Conservation (phyloP, 2,888 invertebrate genomes). For the Stramonita haemastoma region DNA sequence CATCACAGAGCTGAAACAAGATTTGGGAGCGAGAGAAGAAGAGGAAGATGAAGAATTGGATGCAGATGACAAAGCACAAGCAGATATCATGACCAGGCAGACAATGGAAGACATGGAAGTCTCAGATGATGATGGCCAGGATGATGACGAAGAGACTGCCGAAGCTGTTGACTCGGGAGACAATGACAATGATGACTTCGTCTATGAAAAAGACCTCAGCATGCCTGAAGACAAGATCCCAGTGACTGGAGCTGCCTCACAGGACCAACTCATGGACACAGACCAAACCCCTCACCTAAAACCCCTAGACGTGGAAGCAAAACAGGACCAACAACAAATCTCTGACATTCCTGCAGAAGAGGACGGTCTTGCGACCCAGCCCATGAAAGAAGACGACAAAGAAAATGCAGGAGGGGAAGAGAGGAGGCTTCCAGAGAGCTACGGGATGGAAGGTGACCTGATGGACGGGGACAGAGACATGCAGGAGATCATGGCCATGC, state of each 20-base stretch:
- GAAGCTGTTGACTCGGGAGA: slow-evolving; percentile 42
- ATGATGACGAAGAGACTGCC: slow-evolving; percentile 44
- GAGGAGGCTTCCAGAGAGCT: slow-evolving; percentile 42
- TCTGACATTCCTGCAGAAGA: slow-evolving; percentile 57
- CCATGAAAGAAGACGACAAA: not conserved
- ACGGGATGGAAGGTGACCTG: slow-evolving; percentile 55
- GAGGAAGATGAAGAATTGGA: slow-evolving; percentile 53
- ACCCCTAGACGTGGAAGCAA: not conserved
- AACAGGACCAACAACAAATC: slow-evolving; percentile 47
- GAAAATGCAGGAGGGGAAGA: not conserved
- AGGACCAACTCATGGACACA: not conserved
- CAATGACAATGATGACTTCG: slow-evolving; percentile 45
- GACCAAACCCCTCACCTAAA: not conserved
- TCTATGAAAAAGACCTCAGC: slow-evolving; percentile 53
- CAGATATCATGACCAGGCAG: slow-evolving; percentile 49
- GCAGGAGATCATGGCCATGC: slow-evolving; percentile 48
- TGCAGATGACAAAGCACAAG: slow-evolving; percentile 44
- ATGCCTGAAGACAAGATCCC: slow-evolving; percentile 57
- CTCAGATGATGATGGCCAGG: slow-evolving; percentile 61
- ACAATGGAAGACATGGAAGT: slow-evolving; percentile 49
- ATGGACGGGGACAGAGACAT: slow-evolving; percentile 56
- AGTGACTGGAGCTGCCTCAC: slow-evolving; percentile 45
- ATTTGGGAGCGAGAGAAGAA: slow-evolving; percentile 36
- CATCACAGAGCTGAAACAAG: slow-evolving; percentile 46
- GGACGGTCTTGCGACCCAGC: slow-evolving; percentile 38